Evolutionary conservation across 35 echinoderm and acorn worm genomes (phyloP), one percentile per base, ranked within the genome.

Genomic region (Chiridota heheva): DNA sequence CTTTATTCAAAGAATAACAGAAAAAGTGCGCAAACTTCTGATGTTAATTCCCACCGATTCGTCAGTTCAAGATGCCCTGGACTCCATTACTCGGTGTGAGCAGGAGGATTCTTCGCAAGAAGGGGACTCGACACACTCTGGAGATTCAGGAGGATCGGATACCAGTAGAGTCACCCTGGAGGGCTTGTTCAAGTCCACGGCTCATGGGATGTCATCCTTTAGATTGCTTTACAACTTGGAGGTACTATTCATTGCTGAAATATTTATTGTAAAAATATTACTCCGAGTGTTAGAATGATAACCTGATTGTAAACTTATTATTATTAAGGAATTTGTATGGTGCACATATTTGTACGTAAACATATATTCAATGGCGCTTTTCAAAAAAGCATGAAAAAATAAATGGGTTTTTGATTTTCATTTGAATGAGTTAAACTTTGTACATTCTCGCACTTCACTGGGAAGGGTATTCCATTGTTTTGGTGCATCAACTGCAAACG

Each of bases 11-110:
- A 92, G 94, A 58, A 91, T 97, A 16, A 97, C 88, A 69, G 84
- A 91, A 36, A 48, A 84, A 40, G 94, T 97, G 0, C 36, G 94
- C 4, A 97, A 87, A 60, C 78, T 97, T 17, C 80, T 97, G 3
- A 91, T 91, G 80, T 63, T 96, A 46, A 96, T 97, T 32, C 94
- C 89, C 4, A 97, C 94, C 2, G 94, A 91, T 60, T 82, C 94
- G 26, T 82, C 92, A 17, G 76, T 96, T 5, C 83, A 85, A 39
- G 92, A 96, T 63, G 76, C 83, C 0, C 65, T 90, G 37, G 92
- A 96, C 39, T 87, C 87, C 7, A 90, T 96, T 47, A 58, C 41
- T 58, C 66, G 68, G 69, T 18, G 31, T 0, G 39, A 67, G 37
- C 63, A 81, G 22, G 78, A 81, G 2, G 78, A 81, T 65, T 29